These are phyloP conservation scores for Cavia porcellus DNA, from an alignment of 2,113 vertebrate species.

Conservation along the genomic window DNA sequence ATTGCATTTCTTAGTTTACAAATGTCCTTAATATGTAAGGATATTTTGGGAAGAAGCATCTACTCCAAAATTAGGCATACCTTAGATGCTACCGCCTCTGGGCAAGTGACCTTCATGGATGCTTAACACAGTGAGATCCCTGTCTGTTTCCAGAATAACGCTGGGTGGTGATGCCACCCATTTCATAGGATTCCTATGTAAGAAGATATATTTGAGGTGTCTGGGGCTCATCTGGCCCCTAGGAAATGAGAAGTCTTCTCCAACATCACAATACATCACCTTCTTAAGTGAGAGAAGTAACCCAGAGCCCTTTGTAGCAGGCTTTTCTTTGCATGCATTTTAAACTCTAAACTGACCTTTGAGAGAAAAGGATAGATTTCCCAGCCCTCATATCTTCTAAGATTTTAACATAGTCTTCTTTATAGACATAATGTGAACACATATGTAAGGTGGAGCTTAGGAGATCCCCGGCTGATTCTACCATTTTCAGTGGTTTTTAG, in stretches of 20 bases:
- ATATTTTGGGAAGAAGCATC: background rate
- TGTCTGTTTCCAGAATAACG: conserved; percentile 18
- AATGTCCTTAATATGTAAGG: background rate
- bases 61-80: background rate
- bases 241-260: background rate
- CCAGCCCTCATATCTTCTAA: background rate
- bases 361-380: background rate
- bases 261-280: background rate
- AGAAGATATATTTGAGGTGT: background rate
- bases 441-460: background rate
- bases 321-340: background rate
- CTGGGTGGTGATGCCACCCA: background rate
- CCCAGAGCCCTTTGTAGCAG: background rate
- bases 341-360: background rate
- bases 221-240: background rate
- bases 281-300: background rate
- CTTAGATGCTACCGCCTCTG: background rate
- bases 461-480: background rate
- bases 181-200: background rate
- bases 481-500: conserved; percentile 23
- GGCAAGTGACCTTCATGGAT: background rate
- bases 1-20: background rate
- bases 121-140: background rate
- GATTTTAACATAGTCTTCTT: background rate
- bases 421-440: background rate